phyloP scores from a whole-genome alignment of 2,113 vertebrate genomes.

The Podiceps cristatus region DNA sequence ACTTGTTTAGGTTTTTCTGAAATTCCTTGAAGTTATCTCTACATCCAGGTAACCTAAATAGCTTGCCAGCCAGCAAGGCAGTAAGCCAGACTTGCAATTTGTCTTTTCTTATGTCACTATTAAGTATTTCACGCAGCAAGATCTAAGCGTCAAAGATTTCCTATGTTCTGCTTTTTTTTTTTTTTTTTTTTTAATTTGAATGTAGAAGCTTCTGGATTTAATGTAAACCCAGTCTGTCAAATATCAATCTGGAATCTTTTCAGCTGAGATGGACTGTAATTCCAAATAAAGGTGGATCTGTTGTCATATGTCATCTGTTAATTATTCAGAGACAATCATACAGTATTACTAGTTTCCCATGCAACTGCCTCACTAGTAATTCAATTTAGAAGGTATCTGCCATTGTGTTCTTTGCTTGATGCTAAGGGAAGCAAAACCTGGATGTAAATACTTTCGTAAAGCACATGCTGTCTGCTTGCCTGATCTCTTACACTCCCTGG shows the following conservation, averaged over 20 bases:
- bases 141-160: not conserved
- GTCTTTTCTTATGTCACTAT: not conserved
- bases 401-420: not conserved
- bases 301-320: not conserved
- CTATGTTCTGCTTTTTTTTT: not conserved
- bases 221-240: not conserved
- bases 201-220: not conserved
- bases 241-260: not conserved
- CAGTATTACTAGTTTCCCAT: not conserved
- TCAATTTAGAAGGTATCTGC: not conserved
- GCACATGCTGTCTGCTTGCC: not conserved
- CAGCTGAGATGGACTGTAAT: not conserved
- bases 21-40: not conserved
- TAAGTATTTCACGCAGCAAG: not conserved
- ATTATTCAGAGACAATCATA: not conserved
- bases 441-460: not conserved
- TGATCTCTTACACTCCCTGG: not conserved
- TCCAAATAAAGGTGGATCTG: not conserved
- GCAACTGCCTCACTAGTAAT: not conserved
- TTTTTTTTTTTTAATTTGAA: not conserved
- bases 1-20: not conserved
- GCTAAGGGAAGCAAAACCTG: not conserved
- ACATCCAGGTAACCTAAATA: not conserved
- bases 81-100: not conserved
- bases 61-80: not conserved